phyloP scores from a whole-genome alignment of 2,797 vertebrate species.

The Mallotus villosus region DNA sequence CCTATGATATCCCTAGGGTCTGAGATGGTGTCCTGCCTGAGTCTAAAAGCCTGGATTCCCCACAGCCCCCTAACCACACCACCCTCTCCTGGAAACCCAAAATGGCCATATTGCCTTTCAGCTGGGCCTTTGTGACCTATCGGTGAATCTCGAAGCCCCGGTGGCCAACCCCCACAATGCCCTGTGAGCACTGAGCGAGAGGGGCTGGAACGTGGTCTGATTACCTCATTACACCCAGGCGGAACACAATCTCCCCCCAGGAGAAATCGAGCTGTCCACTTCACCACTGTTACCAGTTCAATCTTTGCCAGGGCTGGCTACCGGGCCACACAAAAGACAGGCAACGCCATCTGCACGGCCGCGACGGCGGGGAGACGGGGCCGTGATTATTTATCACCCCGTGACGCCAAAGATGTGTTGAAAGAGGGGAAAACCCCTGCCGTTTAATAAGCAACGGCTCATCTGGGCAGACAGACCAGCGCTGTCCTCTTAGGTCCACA shows the following conservation, averaged over 20 bases:
- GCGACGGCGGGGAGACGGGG: conserved; percentile 28
- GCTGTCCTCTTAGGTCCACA: conserved; percentile 32
- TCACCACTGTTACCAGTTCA: conserved; percentile 25
- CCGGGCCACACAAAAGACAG: conserved; percentile 37
- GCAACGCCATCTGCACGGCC: conserved; percentile 58
- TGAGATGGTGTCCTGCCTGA: background rate
- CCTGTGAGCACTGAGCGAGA: conserved; percentile 43
- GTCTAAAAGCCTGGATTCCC: conserved; percentile 2
- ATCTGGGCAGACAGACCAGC: conserved; percentile 37
- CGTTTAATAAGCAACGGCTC: conserved; percentile 54
- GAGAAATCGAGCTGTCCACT: conserved; percentile 43
- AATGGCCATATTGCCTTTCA: conserved; percentile 23
- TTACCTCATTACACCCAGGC: conserved; percentile 65
- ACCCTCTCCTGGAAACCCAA: conserved; percentile 25
- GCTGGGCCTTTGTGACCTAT: conserved; percentile 46
- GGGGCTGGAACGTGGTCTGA: conserved; percentile 51
- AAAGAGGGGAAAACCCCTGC: conserved; percentile 44
- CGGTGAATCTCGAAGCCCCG: conserved; percentile 44
- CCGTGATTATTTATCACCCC: conserved; percentile 45
- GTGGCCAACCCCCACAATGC: conserved; percentile 35
- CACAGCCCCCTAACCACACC: background rate
- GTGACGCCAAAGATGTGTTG: conserved; percentile 23
- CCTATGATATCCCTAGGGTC: background rate
- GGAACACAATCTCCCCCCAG: conserved; percentile 61
- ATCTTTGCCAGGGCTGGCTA: conserved; percentile 46